Base-by-base conservation (phyloP, 2,888 invertebrate species). In the Eutolmus rufibarbis region DNA sequence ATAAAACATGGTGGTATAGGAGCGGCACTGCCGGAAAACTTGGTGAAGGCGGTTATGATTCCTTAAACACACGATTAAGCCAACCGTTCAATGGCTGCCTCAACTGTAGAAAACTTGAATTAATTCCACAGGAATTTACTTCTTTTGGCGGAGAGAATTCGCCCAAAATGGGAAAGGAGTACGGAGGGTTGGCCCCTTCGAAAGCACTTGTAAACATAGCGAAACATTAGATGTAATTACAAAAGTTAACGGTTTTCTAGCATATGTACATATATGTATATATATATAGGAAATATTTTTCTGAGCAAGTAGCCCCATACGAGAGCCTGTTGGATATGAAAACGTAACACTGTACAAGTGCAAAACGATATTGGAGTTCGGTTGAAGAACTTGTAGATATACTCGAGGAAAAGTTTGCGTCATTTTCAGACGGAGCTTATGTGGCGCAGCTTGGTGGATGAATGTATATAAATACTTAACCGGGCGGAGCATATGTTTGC, bases 181-280 rank as follows among this genome's bases (percentile, higher is more conserved):
- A 37, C 7, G 37, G 34, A 40, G 28, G 84, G 19, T 0, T 9
- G 31, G 23, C 74, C 23, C 23, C 74, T 14, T 43, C 46, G n/a
- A 74, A 74, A 74, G 85, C 85, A 74, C 46, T 51, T 86, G 76
- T 86, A 76, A 86, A 86, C 82, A 82, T 82, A 37, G 66, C 82
- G 57, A 82, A 82, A 82, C 86, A 86, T 86, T 74, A 86, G 51
- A 76, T 51, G 76, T 86, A 86, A 86, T 86, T 86, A 86, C 86
- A 86, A 74, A 86, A 86, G 86, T 86, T 76, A 86, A 86, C 34
- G 46, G 86, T 86, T 51, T 86, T 74, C 31, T 23, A 31, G 86
- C 43, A 86, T 74, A 34, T 4, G 0, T 34, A 34, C 4, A 7
- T 34, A 34, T 4, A 34, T 34, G 4, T 5, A 34, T 34, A 86